Evolutionary conservation across 2,797 vertebrate species (phyloP), one percentile per base, ranked within the genome.

Genomic region (Neosalanx taihuensis): DNA sequence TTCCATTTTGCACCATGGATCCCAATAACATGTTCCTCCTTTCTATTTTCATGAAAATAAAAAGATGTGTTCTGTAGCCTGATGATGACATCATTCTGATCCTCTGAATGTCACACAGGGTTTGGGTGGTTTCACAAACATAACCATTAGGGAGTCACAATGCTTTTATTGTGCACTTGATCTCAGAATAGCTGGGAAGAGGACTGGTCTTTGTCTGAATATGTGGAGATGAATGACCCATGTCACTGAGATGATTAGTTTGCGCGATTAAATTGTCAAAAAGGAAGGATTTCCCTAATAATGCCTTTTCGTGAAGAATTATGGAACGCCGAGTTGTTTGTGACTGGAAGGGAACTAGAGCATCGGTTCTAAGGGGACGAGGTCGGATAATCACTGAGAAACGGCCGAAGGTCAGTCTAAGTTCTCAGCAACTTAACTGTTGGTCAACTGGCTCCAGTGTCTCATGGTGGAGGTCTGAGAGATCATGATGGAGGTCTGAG

Each of bases 261-360:
- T 93, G 93, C 93, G 90, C 94, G 93, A 96, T 96, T 97, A 95
- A 93, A 95, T 94, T 96, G 95, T 97, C 95, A 94, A 92, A 94
- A 94, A 91, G 91, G 90, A 93, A 94, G 93, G 92, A 93, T 95
- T 94, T 94, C 89, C 90, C 91, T 92, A 92, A 93, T 94, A 94
- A 93, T 94, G 91, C 88, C 83, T 85, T 86, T 89, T 91, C 90
- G 83, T 76, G 81, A 92, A 94, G 94, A 94, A 93, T 90, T 93
- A 91, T 93, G 90, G 92, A 93, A 91, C 93, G 91, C 89, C 89
- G 81, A 89, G 83, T 85, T 83, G 85, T 90, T 90, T 87, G 90
- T 82, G 85, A 93, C 87, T 86, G 88, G 78, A 20, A 78, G 82
- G 88, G 80, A 88, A 84, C 89, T 83, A 68, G 23, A 26, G 86